Conservation (phyloP, 2,888 invertebrate species). For the Abrostola triplasia region DNA sequence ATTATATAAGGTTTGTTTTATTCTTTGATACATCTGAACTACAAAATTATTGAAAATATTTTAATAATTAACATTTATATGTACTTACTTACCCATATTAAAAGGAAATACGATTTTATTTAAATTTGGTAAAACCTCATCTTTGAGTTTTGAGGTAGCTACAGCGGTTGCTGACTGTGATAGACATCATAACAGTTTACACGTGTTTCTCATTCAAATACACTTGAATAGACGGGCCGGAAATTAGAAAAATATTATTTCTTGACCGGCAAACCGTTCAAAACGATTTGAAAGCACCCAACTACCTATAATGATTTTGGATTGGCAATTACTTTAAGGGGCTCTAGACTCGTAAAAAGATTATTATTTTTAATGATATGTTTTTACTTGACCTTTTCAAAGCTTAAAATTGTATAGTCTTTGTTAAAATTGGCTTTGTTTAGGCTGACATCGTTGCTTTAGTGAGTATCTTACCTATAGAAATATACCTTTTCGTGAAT, state of each 20-base stretch:
- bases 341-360: conserved; percentile 14
- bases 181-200: conserved; percentile 6
- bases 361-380: conserved; percentile 49
- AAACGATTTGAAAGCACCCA: background rate
- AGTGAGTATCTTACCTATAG: too few relatives aligned
- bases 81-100: too few relatives aligned
- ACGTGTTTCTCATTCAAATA: conserved; percentile 17
- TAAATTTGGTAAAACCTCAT: too few relatives aligned
- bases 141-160: conserved; percentile 53
- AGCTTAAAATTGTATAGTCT: too few relatives aligned
- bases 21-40: conserved; percentile 18
- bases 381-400: conserved; percentile 5
- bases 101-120: too few relatives aligned
- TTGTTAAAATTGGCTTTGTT: too few relatives aligned
- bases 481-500: too few relatives aligned
- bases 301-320: conserved; percentile 13
- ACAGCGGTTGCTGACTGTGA: conserved; percentile 11
- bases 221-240: conserved; percentile 33
- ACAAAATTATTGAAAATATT: too few relatives aligned
- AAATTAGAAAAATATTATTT: conserved; percentile 26
- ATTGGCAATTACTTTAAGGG: conserved; percentile 37
- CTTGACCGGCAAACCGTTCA: background rate
- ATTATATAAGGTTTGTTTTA: background rate
- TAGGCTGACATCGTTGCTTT: too few relatives aligned
- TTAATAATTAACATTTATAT: too few relatives aligned